Evolutionary conservation across 2,797 vertebrate species (phyloP).

Genomic region (Silurus aristotelis): DNA sequence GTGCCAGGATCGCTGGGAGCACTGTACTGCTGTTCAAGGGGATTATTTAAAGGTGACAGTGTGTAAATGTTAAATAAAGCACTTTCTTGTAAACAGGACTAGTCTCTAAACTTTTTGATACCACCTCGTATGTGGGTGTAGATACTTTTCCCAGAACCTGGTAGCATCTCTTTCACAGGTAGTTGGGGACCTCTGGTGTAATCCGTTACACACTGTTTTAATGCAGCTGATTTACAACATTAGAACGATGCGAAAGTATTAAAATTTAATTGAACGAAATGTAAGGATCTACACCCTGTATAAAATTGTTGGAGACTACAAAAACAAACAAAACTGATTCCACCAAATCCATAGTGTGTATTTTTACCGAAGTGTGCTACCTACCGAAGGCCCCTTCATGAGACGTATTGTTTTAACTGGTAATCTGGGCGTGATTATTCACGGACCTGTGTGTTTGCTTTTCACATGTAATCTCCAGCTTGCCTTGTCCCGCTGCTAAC

Average conservation of each 20-base stretch:
- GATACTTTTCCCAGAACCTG: not conserved
- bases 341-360: not conserved
- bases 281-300: not conserved
- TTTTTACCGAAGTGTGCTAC: constrained; percentile 1
- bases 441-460: constrained; percentile 62
- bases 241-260: not conserved
- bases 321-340: not conserved
- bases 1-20: too few species aligned
- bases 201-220: not conserved
- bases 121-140: too few species aligned
- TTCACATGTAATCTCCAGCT: constrained; percentile 69
- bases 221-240: not conserved
- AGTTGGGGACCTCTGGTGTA: not conserved
- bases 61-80: too few species aligned
- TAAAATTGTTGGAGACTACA: too few species aligned
- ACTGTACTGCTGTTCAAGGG: too few species aligned
- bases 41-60: fast-evolving
- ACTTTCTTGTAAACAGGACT: too few species aligned
- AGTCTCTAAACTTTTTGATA: too few species aligned
- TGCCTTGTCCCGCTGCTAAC: constrained; percentile 63
- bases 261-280: not conserved
- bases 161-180: too few species aligned
- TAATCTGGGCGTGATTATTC: constrained; percentile 63
- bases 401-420: constrained; percentile 62
- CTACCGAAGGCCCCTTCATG: constrained; percentile 42